Conservation (phyloP, 2,888 invertebrate species). For the Orgyia antiqua region DNA sequence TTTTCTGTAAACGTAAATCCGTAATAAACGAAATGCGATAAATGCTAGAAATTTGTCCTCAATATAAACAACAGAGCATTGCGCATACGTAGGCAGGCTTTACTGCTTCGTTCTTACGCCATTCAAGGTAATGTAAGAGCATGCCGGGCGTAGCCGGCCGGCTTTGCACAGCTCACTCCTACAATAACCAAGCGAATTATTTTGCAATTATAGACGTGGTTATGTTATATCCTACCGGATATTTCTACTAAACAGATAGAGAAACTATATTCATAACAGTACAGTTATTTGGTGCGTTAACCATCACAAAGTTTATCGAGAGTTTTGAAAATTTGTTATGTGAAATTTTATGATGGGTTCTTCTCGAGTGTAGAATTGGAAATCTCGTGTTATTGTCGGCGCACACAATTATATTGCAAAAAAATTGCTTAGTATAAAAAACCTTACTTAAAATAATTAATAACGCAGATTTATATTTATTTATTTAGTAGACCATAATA, state of each 20-base stretch:
- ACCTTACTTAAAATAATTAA: too few species aligned
- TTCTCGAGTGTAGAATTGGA: too few species aligned
- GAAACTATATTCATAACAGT: not conserved
- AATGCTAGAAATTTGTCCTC: slow-evolving; percentile 29
- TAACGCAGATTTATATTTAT: too few species aligned
- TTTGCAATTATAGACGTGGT: slow-evolving; percentile 11
- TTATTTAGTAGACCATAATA: too few species aligned
- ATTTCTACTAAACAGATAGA: slow-evolving; percentile 1
- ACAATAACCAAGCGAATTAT: slow-evolving; percentile 12
- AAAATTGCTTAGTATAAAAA: too few species aligned
- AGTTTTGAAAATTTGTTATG: too few species aligned
- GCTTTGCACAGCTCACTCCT: slow-evolving; percentile 9
- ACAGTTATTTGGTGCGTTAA: too few species aligned
- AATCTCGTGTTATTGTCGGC: too few species aligned
- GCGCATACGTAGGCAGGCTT: slow-evolving; percentile 20
- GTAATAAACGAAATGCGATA: slow-evolving; percentile 23
- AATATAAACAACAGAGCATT: slow-evolving; percentile 29
- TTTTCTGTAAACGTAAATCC: too few species aligned
- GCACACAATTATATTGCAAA: too few species aligned
- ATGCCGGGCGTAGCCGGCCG: slow-evolving; percentile 19
- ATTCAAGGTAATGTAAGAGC: slow-evolving; percentile 27
- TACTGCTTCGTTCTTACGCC: slow-evolving; percentile 20
- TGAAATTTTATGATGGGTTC: too few species aligned
- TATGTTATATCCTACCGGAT: slow-evolving; percentile 6
- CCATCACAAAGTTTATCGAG: too few species aligned